Evolutionary conservation across 2,888 invertebrate species (phyloP).

Genomic region (Standfussiana lucernea): DNA sequence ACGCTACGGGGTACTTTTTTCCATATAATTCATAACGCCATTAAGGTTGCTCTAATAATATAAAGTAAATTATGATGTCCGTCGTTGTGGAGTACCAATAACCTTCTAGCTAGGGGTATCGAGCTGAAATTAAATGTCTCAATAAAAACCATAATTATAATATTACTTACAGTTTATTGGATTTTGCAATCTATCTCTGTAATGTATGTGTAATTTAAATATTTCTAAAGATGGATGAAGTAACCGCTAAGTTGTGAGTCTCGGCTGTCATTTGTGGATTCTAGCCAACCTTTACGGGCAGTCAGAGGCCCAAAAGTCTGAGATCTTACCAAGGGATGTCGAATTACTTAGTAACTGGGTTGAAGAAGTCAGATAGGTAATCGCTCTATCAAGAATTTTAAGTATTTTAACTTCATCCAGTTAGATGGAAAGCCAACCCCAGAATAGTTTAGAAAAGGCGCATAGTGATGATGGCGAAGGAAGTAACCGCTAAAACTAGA

Average conservation of each 20-base stretch:
- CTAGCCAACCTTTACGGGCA: neutral
- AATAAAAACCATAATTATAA: neutral
- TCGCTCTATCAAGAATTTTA: neutral
- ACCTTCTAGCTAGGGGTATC: slow-evolving; percentile 70
- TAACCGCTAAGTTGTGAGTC: neutral
- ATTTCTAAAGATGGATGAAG: neutral
- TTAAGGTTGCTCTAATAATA: slow-evolving; percentile 84
- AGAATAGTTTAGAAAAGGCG: neutral
- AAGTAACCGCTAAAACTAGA: neutral
- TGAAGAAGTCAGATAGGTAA: neutral
- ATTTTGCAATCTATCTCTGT: neutral
- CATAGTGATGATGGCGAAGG: too few relatives aligned
- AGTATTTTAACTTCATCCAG: neutral
- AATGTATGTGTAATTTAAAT: too few relatives aligned
- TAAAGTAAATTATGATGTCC: slow-evolving; percentile 86
- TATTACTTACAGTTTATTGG: neutral
- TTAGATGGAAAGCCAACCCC: neutral
- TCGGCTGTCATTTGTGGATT: neutral
- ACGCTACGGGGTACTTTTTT: slow-evolving; percentile 82
- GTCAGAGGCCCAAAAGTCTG: neutral
- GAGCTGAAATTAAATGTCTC: neutral
- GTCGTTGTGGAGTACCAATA: slow-evolving; percentile 78
- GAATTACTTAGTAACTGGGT: neutral
- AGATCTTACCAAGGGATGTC: neutral
- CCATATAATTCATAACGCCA: slow-evolving; percentile 82